Base-by-base conservation (phyloP, 2,797 vertebrate genomes). In the Rhyacichthys aspro region DNA sequence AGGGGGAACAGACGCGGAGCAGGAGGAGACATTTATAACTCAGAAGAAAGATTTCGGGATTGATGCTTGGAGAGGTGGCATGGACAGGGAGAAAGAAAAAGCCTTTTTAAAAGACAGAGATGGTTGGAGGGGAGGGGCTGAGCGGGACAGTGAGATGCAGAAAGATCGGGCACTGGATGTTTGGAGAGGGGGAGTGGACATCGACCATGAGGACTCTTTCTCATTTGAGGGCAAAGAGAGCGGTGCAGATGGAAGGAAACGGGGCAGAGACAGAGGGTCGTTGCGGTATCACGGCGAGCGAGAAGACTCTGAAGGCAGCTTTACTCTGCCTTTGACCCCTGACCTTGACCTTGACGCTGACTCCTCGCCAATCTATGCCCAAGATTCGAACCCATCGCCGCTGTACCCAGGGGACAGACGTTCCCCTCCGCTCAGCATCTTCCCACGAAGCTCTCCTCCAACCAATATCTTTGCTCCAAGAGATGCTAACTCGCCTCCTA, bases 281-380 rank as follows among this genome's bases (percentile, higher is more conserved):
- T 91, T 96, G 66, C 93, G 95, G 45, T 97, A 94, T 81, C 95
- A 94, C 60, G 93, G 92, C 0, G 94, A 95, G 56, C 90, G 92
- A 68, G 95, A 96, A 60, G 96, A 96, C 82, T 93, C 95, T 19
- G 50, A 53, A 0, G 95, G 96, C 79, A 92, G 94, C 85, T 95
- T 94, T 76, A 85, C 93, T 4, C 92, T 94, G 67, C 89, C 89
- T 52, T 63, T 91, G 83, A 91, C 88, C 33, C 86, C 87, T 7
- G 89, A 90, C 44, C 87, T 89, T 0, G 89, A 91, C 75, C 88
- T 90, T 1, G 90, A 91, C 43, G 78, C 88, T 1, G 90, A 92
- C 71, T 87, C 94, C 80, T 86, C 93, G 8, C 89, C 90, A 3
- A 76, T 91, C 44, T 91, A 91, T 12, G 70, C 79, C 43, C 52